Base-by-base conservation (phyloP, 2,888 invertebrate genomes). In the Troilus luridus region DNA sequence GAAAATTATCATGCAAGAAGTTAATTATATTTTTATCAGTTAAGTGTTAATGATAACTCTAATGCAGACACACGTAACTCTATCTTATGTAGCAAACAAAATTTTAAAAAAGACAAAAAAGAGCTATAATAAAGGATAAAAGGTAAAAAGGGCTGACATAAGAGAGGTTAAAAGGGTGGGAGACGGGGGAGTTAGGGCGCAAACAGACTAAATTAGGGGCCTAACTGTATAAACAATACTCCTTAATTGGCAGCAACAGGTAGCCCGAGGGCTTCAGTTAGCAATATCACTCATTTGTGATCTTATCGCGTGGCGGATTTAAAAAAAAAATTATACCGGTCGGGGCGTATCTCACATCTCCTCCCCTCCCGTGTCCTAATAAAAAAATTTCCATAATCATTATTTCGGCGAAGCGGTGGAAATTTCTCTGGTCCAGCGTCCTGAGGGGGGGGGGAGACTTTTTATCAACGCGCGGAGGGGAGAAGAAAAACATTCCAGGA, bases 211-310 rank as follows among this genome's bases (percentile, higher is more conserved):
- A 90, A 90, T 90, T 90, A 90, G 90, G 77, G 72, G 21, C 72
- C 90, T 90, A 77, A 77, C 90, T 90, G 90, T 72, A 90, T 90
- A 90, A 90, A 90, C 90, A 90, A 90, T 90, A 72, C 67, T 58
- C 90, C 90, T 77, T 90, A 90, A 90, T 90, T 90, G 90, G 72
- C 58, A 77, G 90, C 90, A 90, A 90, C 90, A 90, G 77, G 90
- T 90, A 90, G 90, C 64, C 72, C 10, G 24, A 77, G 64, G 89
- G 41, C 62, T 41, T 54, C 72, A 21, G 56, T 90, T 77, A 90
- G 85, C 72, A 77, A 77, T 77, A 77, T 41, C 72, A 77, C 72
- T 77, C 72, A 77, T 77, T 77, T 77, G 41, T 19, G 17, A 77
- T 77, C 72, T 77, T 77, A 24, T 77, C 72, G 72, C 72, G 9